phyloP scores from a whole-genome alignment of 92 coral and sea anemone species.

The Zoanthus solanderi region DNA sequence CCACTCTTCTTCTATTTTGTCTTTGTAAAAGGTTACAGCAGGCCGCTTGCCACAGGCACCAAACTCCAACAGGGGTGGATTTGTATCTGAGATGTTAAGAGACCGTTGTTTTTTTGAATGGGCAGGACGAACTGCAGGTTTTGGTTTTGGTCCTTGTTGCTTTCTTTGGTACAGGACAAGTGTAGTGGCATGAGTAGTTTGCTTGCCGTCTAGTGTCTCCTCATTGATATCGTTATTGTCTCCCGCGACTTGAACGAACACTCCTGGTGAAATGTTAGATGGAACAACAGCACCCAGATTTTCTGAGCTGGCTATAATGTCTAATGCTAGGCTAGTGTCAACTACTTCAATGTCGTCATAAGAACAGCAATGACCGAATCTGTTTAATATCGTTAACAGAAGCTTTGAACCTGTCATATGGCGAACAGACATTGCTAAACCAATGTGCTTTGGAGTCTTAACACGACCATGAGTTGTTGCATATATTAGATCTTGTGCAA shows the following conservation, averaged over 20 bases:
- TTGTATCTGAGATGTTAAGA: background rate
- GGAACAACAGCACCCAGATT: background rate
- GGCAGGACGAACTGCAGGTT: background rate
- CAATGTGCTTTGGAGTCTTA: constrained; percentile 61
- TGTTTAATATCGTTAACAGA: background rate
- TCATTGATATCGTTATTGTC: too few relatives aligned
- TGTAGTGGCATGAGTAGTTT: background rate
- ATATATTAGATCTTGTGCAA: constrained; percentile 56
- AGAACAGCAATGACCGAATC: background rate
- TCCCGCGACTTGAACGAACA: background rate
- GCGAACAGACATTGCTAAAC: constrained; percentile 49
- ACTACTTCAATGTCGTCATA: background rate
- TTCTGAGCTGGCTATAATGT: background rate
- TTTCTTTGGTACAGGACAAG: background rate
- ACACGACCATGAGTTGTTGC: constrained; percentile 34
- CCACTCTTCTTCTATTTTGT: background rate
- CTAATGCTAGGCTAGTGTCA: background rate
- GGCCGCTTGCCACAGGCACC: background rate
- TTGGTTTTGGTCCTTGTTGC: background rate
- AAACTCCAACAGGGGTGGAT: background rate
- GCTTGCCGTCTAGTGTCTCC: too few relatives aligned
- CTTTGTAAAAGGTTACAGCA: background rate
- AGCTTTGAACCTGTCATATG: constrained; percentile 50
- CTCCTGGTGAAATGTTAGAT: background rate
- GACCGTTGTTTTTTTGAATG: background rate